Evolutionary conservation across 2,113 vertebrate species (phyloP).

Genomic region (Pelobates fuscus): DNA sequence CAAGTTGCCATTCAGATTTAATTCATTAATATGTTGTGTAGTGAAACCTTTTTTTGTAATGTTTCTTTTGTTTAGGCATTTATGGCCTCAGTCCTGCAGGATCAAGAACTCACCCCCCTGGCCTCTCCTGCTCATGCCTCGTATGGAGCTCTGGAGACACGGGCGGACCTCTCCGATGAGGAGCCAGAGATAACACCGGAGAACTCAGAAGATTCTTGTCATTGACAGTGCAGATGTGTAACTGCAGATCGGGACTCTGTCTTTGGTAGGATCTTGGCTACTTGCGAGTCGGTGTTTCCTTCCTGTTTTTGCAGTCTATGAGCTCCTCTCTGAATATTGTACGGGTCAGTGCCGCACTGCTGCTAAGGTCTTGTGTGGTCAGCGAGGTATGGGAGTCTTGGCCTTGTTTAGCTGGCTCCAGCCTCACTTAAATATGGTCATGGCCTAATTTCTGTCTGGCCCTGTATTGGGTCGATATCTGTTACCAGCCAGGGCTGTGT

Average conservation of each 20-base stretch:
- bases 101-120: conserved; percentile 88
- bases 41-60: not conserved
- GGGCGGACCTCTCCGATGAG: conserved; percentile 72
- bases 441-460: no score
- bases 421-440: no score
- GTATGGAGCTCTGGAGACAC: conserved; percentile 88
- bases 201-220: conserved; percentile 70
- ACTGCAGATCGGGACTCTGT: not conserved
- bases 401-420: no score
- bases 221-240: not conserved
- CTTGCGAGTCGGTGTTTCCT: not conserved
- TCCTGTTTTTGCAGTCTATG: not conserved
- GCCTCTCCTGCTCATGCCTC: conserved; percentile 89
- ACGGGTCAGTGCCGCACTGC: not conserved
- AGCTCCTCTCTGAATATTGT: not conserved
- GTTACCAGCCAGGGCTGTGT: no score
- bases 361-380: not conserved
- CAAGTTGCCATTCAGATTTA: no score
- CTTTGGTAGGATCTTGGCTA: not conserved
- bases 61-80: conserved; percentile 77
- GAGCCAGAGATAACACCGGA: conserved; percentile 72
- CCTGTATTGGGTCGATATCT: no score
- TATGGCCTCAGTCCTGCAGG: conserved; percentile 89
- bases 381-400: no score
- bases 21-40: not conserved